These are phyloP conservation scores for Taeniopygia guttata DNA, from an alignment of 2,797 vertebrate genomes.

Conservation along the genomic window DNA sequence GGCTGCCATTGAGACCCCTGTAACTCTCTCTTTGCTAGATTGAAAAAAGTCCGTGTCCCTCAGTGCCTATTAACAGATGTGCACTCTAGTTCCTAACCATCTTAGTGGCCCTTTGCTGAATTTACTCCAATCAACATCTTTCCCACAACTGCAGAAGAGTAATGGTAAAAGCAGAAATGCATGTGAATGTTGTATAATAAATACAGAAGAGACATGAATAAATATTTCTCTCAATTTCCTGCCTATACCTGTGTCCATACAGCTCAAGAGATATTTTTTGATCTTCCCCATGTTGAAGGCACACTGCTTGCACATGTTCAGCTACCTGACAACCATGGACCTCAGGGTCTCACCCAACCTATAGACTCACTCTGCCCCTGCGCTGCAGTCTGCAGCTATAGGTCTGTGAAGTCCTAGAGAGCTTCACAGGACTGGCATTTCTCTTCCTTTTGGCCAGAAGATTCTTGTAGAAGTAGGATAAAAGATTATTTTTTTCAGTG, in stretches of 20 bases:
- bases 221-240: background rate
- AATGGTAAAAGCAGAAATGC: background rate
- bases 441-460: background rate
- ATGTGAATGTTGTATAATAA: background rate
- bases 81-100: background rate
- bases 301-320: background rate
- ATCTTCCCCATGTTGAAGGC: background rate
- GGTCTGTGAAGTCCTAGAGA: background rate
- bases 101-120: background rate
- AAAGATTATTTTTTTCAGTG: background rate
- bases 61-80: fast-evolving
- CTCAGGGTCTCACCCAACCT: background rate
- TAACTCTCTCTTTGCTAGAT: background rate
- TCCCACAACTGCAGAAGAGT: background rate
- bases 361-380: background rate
- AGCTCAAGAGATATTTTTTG: background rate
- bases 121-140: background rate
- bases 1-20: background rate
- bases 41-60: background rate
- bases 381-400: too few relatives aligned
- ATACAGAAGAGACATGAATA: background rate
- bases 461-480: background rate
- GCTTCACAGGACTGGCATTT: background rate
- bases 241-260: background rate
- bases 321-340: background rate